Evolutionary conservation across 2,888 invertebrate genomes (phyloP).

Genomic region (Eupithecia insigniata): DNA sequence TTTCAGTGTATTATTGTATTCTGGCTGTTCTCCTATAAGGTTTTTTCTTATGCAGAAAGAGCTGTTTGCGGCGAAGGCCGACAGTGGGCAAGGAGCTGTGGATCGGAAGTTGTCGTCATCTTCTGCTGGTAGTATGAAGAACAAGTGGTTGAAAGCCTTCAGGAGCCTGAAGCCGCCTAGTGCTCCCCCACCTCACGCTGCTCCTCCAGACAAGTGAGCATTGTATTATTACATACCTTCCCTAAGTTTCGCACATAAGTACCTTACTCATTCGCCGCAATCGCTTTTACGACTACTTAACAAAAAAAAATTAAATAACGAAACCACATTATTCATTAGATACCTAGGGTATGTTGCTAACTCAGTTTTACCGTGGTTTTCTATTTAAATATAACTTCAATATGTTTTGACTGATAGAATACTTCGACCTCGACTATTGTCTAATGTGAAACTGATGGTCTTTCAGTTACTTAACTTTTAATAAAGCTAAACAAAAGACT

Average conservation of each 20-base stretch:
- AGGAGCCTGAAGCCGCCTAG: conserved; percentile 94
- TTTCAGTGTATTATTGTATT: background rate
- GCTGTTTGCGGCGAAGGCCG: conserved; percentile 91
- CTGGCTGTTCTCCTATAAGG: background rate
- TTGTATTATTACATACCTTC: background rate
- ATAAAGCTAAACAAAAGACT: too few relatives aligned
- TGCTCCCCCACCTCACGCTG: conserved; percentile 80
- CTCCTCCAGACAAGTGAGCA: conserved; percentile 77
- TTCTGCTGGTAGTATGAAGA: conserved; percentile 95
- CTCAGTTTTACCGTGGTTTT: background rate
- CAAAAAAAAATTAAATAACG: background rate
- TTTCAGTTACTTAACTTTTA: too few relatives aligned
- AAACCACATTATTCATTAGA: background rate
- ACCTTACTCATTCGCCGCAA: background rate
- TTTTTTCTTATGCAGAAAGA: conserved; percentile 88
- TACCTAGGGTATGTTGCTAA: background rate
- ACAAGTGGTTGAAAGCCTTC: conserved; percentile 98
- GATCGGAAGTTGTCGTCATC: conserved; percentile 94
- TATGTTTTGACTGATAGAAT: background rate
- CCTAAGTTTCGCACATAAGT: background rate
- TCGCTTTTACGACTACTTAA: background rate
- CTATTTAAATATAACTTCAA: background rate
- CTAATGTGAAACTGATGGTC: too few relatives aligned
- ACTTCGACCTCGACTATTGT: too few relatives aligned
- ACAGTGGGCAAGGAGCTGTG: conserved; percentile 87